Base-by-base conservation (phyloP, 2,797 vertebrate species). In the Myioborus miniatus region DNA sequence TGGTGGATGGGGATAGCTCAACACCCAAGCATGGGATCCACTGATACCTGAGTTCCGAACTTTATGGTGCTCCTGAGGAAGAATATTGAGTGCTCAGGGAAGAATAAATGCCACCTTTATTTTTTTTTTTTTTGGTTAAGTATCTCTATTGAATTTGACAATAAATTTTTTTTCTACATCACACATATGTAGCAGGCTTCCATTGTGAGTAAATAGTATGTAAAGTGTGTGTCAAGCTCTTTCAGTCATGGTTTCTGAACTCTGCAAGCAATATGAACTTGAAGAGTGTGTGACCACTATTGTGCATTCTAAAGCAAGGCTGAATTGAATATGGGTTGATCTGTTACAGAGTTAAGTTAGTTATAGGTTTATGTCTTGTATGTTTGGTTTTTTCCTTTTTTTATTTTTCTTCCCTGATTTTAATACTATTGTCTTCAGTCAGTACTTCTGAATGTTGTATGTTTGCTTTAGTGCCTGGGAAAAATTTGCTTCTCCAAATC, bases 1-100 rank as follows among this genome's bases (percentile, higher is more conserved):
- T 4, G 5, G n/a, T 43, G 21, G 6, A 4, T 21, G 11, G 6
- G 18, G 6, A 26, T 52, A 47, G 9, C 34, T 60, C 6, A 30
- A 6, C 13, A 65, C 34, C 8, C 21, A 60, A 43, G 32, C 30
- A 58, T 0, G 0, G 18, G 20, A 37, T 62, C 12, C 30, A 15
- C 8, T 15, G 21, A 23, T 24, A 13, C 12, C 50, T 20, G 34
- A 32, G 3, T 80, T 80, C 46, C 68, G 55, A 59, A 32, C 26
- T 69, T 0, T 41, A 32, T 53, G 23, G 41, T 62, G 14, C 15
- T 6, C 13, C n/a, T 46, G 30, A 56, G 21, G 23, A 68, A 29
- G 30, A 79, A 24, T n/a, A 34, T 30, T 71, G 58, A 84, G 36
- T 47, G 41, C 15, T 41, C 55, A 34, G 20, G 46, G 37, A 79